A percentile compares a stretch with the other conserved stretches of the same genome.
These are phyloP conservation scores for Talpa occidentalis DNA, from an alignment of 2,113 vertebrate species.

Conservation along the genomic window DNA sequence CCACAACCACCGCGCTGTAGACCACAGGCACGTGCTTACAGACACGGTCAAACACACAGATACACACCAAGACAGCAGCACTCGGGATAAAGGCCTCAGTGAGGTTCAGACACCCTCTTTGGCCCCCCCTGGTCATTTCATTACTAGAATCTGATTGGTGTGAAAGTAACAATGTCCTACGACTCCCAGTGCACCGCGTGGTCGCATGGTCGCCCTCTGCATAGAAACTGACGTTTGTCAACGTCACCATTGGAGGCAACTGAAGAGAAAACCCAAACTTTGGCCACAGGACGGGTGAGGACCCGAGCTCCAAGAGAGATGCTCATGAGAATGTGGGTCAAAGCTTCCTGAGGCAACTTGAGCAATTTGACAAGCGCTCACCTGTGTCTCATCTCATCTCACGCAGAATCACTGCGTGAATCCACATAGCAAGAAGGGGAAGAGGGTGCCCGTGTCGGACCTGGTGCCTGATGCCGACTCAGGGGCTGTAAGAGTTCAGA, in stretches of 20 bases:
- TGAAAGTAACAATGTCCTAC: background rate
- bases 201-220: background rate
- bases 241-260: too few relatives aligned
- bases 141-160: background rate
- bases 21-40: background rate
- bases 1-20: background rate
- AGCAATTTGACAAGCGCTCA: background rate
- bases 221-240: background rate
- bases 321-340: background rate
- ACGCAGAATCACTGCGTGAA: background rate
- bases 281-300: background rate
- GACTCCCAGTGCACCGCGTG: background rate
- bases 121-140: background rate
- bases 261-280: background rate
- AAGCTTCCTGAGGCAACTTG: background rate
- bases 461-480: background rate
- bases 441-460: background rate
- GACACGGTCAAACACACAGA: background rate
- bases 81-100: background rate
- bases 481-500: background rate
- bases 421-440: background rate
- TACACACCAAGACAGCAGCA: background rate
- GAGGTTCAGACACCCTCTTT: background rate
- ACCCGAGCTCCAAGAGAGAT: background rate
- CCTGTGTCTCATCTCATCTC: too few relatives aligned